Evolutionary conservation across 2,797 vertebrate species (phyloP), one percentile per base, ranked within the genome.

Genomic region (Melanotaenia nigrans): DNA sequence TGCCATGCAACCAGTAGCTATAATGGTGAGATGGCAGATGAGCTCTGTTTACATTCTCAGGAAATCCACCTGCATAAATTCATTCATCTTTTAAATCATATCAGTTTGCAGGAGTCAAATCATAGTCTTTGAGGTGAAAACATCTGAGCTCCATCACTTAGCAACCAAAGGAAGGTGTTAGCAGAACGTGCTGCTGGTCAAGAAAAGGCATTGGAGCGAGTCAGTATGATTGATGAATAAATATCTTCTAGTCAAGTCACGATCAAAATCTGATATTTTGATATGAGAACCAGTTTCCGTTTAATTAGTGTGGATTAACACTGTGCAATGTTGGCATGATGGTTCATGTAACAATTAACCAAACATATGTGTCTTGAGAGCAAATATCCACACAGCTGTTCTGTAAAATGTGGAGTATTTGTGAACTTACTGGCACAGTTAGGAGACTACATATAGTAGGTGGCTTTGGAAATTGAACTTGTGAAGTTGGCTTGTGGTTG

Each of bases 1-100:
- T 77, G 81, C 84, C 64, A 77, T 74, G 55, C 49, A 65, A 78
- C 73, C 70, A 65, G 51, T 30, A 42, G 18, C 65, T 74, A 40
- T 65, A 20, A 0, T 9, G 2, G 32, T 63, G 68, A 69, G 20
- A 51, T 60, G 22, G n/a, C 25, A 47, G 22, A 53, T 58, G 18
- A n/a, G 20, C 42, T 53, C 68, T 28, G 7, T 58, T 49, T 53
- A 66, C 63, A 62, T 61, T 54, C 66, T 72, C 36, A 61, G 36
- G 55, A 77, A 73, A 75, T 73, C 45, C 53, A 51, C 28, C 57
- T 45, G 9, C 66, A 68, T 36, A 62, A 59, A 13, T 45, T 28
- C 20, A 22, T 49, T 49, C 8, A 49, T 49, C 47, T 22, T 49
- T 49, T 49, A n/a, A 22, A n/a, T 49, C 8, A n/a, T 9, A 11